Evolutionary conservation across 2,797 vertebrate genomes (phyloP), one percentile per base, ranked within the genome.

Genomic region (Rhodeus uyekii): DNA sequence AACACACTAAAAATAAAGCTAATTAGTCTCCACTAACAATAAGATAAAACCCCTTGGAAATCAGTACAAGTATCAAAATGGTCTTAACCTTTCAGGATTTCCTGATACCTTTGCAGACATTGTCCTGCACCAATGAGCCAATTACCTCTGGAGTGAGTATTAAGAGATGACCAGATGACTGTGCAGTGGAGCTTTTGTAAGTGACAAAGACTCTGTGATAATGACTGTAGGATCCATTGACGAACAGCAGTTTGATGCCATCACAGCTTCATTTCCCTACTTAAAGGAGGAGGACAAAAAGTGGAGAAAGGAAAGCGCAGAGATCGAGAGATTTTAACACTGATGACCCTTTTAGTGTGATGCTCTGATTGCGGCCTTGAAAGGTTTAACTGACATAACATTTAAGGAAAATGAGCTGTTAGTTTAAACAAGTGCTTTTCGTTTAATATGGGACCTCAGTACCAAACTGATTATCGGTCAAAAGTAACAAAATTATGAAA

Each of bases 141-240:
- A 82, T 82, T 76, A 82, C 73, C 80, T 73, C 80, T 82, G 73
- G 44, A 64, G 72, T 68, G 80, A 68, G 72, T 76, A 86, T 85
- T 87, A 86, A 82, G 80, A 84, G 87, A 87, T 87, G 85, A 88
- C 79, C 82, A 75, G 75, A 48, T 53, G 83, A 87, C 83, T 85
- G 80, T 76, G 80, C 83, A 83, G 71, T 83, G 71, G 78, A 87
- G 80, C 78, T 85, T 78, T 80, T 83, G 77, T 86, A 83, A 84
- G 77, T 84, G 80, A 86, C 87, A 88, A 86, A 87, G 83, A 80
- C 50, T 38, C 61, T 48, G 76, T 81, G 86, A 84, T 88, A 88
- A 88, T 86, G 78, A 87, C 71, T 68, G 83, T 64, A 76, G 81
- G 60, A 83, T 83, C 78, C 29, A 74, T 72, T 84, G 84, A 87